phyloP scores from a whole-genome alignment of 2,113 vertebrate genomes.

The Arenaria interpres region DNA sequence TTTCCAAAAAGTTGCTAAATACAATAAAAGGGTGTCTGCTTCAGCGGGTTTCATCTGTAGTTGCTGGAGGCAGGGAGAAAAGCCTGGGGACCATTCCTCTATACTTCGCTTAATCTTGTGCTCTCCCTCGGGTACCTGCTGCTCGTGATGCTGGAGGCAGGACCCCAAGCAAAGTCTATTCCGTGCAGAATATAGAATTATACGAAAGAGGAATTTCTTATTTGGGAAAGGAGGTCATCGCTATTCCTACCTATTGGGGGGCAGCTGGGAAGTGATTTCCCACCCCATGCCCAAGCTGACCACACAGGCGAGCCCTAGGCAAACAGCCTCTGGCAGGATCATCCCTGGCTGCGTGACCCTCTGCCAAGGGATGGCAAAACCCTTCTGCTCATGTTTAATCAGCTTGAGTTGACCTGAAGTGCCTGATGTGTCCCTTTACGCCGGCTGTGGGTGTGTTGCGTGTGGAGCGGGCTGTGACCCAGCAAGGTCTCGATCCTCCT shows the following conservation, averaged over 20 bases:
- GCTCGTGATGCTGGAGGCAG: neutral
- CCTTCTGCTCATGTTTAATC: neutral
- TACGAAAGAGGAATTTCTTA: neutral
- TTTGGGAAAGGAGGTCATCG: neutral
- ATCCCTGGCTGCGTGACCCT: accelerated
- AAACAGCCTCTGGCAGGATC: neutral
- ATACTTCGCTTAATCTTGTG: neutral
- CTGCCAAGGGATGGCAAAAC: neutral
- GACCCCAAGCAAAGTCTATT: neutral
- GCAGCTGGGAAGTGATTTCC: neutral
- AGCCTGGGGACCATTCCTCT: neutral
- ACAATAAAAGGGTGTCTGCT: neutral
- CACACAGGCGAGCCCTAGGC: too few species aligned
- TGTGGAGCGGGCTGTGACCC: accelerated
- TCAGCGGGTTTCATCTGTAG: neutral
- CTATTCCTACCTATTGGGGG: neutral
- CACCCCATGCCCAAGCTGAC: neutral
- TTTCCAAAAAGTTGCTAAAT: neutral
- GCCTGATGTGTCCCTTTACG: neutral
- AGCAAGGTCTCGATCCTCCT: neutral
- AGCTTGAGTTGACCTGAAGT: neutral
- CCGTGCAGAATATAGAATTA: neutral
- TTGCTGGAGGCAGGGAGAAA: neutral
- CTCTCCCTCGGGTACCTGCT: neutral
- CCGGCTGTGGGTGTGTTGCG: accelerated